Evolutionary conservation across 64 coral and sea anemone species (phyloP).

Genomic region (Catalaphyllia jardinei): DNA sequence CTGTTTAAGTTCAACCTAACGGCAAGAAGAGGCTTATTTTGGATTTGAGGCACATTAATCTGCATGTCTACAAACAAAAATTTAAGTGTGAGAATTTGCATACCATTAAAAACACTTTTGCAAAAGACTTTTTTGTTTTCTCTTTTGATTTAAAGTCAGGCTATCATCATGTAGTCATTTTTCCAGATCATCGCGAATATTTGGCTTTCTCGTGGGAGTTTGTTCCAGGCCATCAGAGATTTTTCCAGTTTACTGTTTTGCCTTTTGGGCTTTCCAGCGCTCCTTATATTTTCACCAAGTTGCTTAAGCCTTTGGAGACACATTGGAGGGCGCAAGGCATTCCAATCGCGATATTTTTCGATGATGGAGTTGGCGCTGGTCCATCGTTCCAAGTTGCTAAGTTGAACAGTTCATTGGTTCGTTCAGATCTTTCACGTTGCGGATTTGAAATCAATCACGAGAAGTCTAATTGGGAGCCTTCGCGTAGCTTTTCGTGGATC

Average conservation of each 20-base stretch:
- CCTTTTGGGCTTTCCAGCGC: constrained; percentile 32
- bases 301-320: constrained; percentile 2
- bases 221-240: no score
- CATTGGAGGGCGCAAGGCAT: no score
- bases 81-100: not conserved
- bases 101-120: not conserved
- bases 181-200: no score
- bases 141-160: constrained; percentile 49
- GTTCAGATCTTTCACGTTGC: no score
- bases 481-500: not conserved
- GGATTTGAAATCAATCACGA: constrained; percentile 41
- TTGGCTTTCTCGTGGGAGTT: no score
- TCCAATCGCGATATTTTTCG: constrained; percentile 14
- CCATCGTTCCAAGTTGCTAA: not conserved
- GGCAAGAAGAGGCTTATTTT: constrained; percentile 16
- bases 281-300: no score
- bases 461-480: not conserved
- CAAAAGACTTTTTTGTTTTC: not conserved
- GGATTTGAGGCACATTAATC: constrained; percentile 22
- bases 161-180: not conserved
- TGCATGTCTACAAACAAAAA: constrained; percentile 12
- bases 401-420: no score
- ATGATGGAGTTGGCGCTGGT: not conserved
- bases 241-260: constrained; percentile 45
- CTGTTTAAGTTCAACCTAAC: constrained; percentile 8